Percentiles rank a stretch among this genome's conserved stretches.
Evolutionary conservation across 1,140 invertebrate species (phyloP).

Genomic region (Babylonia areolata): DNA sequence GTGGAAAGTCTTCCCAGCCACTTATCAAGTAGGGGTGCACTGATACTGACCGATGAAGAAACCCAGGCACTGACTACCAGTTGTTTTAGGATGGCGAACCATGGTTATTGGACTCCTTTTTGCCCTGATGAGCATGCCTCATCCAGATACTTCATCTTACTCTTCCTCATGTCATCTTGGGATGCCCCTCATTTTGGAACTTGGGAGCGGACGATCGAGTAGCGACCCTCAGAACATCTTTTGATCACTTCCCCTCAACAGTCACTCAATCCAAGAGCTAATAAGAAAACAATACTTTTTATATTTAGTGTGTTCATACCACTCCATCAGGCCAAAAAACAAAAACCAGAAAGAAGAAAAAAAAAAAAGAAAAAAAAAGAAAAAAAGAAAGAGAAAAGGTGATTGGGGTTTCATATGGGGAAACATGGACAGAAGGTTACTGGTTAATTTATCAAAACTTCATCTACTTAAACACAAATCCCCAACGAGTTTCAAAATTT

Average conservation of each 20-base stretch:
- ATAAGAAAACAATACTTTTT: conserved; percentile 36
- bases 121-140: conserved; percentile 6
- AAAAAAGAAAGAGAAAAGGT: background rate
- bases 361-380: background rate
- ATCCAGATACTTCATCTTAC: conserved; percentile 17
- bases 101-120: background rate
- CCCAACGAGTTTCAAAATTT: too few relatives aligned
- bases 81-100: conserved; percentile 3
- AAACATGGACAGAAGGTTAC: too few relatives aligned
- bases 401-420: background rate
- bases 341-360: background rate
- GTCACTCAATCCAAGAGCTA: conserved; percentile 34
- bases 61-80: conserved; percentile 33
- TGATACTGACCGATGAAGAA: background rate
- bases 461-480: background rate
- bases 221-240: conserved; percentile 39
- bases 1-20: conserved; percentile 6
- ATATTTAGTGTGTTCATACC: conserved; percentile 32
- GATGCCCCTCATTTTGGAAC: background rate
- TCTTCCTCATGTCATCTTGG: conserved; percentile 13
- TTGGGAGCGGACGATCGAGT: conserved; percentile 21
- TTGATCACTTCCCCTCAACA: conserved; percentile 33
- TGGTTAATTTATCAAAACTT: background rate
- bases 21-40: background rate
- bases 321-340: background rate